Conservation (phyloP, 92 coral and sea anemone species). For the Heliopora coerulea region DNA sequence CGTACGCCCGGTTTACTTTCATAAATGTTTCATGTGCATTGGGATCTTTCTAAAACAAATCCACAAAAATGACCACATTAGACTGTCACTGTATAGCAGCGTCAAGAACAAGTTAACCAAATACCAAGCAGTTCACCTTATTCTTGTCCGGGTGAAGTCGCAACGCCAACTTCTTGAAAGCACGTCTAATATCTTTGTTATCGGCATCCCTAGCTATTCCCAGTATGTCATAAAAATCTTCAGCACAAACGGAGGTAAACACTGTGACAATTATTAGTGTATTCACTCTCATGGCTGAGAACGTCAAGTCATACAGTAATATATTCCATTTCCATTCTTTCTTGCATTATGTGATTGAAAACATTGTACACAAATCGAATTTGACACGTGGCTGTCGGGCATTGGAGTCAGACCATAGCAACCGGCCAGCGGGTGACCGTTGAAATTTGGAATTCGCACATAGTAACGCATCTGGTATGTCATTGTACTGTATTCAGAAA, state of each 20-base stretch:
- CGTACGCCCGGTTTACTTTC: constrained; percentile 83
- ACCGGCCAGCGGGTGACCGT: no score
- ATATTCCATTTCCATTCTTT: neutral
- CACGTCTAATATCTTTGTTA: constrained; percentile 85
- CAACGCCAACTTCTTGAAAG: constrained; percentile 89
- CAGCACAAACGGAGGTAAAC: constrained; percentile 70
- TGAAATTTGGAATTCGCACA: no score
- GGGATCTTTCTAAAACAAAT: constrained; percentile 66
- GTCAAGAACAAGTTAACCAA: neutral
- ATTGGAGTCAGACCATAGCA: neutral
- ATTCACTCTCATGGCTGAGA: neutral
- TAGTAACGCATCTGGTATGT: no score
- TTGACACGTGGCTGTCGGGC: neutral
- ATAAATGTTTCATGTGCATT: constrained; percentile 90
- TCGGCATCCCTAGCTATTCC: constrained; percentile 94
- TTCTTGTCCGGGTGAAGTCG: constrained; percentile 92
- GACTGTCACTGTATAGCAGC: neutral
- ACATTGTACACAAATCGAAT: neutral
- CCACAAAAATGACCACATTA: no score
- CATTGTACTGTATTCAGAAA: no score
- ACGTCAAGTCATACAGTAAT: no score
- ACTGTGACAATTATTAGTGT: constrained; percentile 70
- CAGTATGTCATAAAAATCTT: constrained; percentile 86
- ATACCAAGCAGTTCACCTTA: constrained; percentile 56
- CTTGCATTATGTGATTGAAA: neutral